phyloP scores from a whole-genome alignment of 2,797 vertebrate species.

The Chiloscyllium punctatum region DNA sequence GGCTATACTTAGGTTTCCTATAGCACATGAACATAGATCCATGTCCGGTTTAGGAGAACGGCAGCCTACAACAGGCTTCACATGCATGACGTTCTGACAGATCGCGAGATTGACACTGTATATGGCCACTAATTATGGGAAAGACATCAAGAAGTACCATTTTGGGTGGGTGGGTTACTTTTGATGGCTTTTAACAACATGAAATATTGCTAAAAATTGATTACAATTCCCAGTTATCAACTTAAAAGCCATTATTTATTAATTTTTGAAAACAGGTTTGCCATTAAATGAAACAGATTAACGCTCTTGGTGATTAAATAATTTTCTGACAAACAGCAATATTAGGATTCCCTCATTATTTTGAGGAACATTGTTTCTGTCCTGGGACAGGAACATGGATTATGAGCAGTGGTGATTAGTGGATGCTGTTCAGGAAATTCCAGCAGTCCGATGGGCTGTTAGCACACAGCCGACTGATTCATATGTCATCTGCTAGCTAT shows the following conservation, averaged over 20 bases:
- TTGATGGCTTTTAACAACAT: not conserved
- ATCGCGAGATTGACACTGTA: not conserved
- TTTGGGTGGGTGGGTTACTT: not conserved
- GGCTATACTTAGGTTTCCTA: not conserved
- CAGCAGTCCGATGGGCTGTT: constrained; percentile 65
- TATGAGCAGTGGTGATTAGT: constrained; percentile 50
- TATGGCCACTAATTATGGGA: not conserved
- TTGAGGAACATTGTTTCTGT: constrained; percentile 31
- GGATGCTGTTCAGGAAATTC: constrained; percentile 59
- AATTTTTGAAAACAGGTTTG: not conserved
- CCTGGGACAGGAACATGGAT: constrained; percentile 45
- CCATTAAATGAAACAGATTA: not conserved
- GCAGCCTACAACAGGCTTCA: not conserved
- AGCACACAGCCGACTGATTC: constrained; percentile 54
- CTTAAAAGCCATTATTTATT: not conserved
- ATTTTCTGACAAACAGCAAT: constrained; percentile 22
- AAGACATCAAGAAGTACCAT: not conserved
- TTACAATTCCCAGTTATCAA: not conserved
- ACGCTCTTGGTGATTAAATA: not conserved
- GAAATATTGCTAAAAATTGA: not conserved
- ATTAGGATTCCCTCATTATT: constrained; percentile 32
- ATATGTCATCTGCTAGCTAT: constrained; percentile 51
- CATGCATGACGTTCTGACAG: not conserved
- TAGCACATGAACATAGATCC: not conserved
- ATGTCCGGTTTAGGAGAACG: not conserved